Conservation (phyloP, 2,797 vertebrate species). For the Clarias pachynema region DNA sequence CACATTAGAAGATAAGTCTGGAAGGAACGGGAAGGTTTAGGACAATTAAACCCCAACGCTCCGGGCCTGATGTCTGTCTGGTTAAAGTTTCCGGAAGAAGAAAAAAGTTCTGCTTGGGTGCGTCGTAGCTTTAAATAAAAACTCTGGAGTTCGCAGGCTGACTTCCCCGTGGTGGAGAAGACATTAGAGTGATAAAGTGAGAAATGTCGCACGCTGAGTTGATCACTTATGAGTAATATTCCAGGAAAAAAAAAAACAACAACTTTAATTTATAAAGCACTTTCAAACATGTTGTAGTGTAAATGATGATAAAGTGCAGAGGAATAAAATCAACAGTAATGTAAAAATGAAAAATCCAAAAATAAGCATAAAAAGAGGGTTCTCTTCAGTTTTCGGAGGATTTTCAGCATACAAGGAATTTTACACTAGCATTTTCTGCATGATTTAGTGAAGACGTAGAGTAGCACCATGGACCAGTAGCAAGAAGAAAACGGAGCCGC, state of each 20-base stretch:
- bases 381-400: neutral
- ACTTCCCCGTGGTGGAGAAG: constrained; percentile 11
- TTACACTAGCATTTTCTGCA: too few species aligned
- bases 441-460: too few species aligned
- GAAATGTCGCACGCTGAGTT: neutral
- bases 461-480: too few species aligned
- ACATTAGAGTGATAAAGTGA: constrained; percentile 19
- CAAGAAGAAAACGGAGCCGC: too few species aligned
- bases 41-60: constrained; percentile 24
- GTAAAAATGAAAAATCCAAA: neutral
- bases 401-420: too few species aligned
- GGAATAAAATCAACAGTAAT: neutral
- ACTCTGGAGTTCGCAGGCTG: neutral
- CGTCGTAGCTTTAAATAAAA: constrained; percentile 12
- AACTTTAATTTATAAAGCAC: constrained; percentile 16
- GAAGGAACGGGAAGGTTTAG: neutral
- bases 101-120: constrained; percentile 10
- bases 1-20: constrained; percentile 2
- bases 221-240: constrained; percentile 20
- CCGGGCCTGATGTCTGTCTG: constrained; percentile 6
- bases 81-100: constrained; percentile 14
- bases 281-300: neutral
- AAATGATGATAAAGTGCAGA: neutral
- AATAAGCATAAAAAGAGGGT: neutral
- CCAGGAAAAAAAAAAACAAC: constrained; percentile 12